Percentiles rank a stretch among this genome's conserved stretches.
Conservation (phyloP, 2,888 invertebrate genomes). For the Acrocera orbiculus region DNA sequence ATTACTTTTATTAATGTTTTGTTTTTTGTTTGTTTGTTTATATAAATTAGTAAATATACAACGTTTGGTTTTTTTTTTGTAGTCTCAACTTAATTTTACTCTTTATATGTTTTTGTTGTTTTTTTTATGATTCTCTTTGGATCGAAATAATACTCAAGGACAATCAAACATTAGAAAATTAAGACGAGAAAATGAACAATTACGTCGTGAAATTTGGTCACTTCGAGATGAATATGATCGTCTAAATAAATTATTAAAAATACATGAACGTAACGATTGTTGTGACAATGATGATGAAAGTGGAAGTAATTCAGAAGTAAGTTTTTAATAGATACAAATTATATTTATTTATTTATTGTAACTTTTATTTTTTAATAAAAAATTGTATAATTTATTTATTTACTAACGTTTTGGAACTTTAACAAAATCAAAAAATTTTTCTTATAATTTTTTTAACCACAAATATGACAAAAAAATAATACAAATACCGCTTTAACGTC, state of each 20-base stretch:
- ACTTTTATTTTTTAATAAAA: constrained; percentile 1
- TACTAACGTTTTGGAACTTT: not conserved
- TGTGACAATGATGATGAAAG: constrained; percentile 13
- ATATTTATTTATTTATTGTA: not conserved
- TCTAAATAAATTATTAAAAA: constrained; percentile 59
- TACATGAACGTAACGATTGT: constrained; percentile 26
- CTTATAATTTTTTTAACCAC: too few species aligned
- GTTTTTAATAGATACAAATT: not conserved
- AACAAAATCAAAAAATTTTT: too few species aligned
- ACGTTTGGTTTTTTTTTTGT: too few species aligned
- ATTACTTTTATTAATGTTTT: not conserved
- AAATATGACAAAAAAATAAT: too few species aligned
- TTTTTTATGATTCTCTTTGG: not conserved
- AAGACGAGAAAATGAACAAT: constrained; percentile 71
- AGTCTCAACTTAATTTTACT: too few species aligned
- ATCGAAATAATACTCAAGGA: too few species aligned
- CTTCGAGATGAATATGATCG: constrained; percentile 78
- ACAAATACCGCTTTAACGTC: too few species aligned
- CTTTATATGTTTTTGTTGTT: not conserved
- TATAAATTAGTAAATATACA: too few species aligned
- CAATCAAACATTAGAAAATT: constrained; percentile 80
- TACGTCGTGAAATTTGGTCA: constrained; percentile 72
- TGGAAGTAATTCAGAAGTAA: constrained; percentile 9
- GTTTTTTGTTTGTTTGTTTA: too few species aligned
- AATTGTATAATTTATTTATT: not conserved